phyloP scores from a whole-genome alignment of 1,140 invertebrate species.

The Trachelipus rathkii region DNA sequence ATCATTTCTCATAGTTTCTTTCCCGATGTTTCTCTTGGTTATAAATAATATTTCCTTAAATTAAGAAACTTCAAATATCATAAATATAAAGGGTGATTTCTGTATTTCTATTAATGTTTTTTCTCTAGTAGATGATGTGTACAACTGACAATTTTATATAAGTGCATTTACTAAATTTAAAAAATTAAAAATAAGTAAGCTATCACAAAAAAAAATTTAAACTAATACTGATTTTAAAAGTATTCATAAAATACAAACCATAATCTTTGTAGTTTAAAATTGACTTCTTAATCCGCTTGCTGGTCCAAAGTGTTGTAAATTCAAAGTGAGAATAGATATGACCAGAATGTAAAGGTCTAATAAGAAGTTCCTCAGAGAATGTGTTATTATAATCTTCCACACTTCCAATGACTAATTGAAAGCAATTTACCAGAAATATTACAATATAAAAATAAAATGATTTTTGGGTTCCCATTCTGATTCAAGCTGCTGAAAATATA shows the following conservation, averaged over 20 bases:
- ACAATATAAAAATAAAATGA: too few relatives aligned
- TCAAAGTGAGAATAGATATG: slow-evolving; percentile 80
- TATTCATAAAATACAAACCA: slow-evolving; percentile 30
- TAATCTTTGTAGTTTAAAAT: slow-evolving; percentile 58
- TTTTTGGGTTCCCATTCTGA: too few relatives aligned
- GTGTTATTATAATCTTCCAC: slow-evolving; percentile 53
- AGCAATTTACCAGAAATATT: too few relatives aligned
- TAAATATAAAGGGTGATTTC: too few relatives aligned
- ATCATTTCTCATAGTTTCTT: too few relatives aligned
- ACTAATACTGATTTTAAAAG: neutral
- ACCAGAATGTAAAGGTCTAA: slow-evolving; percentile 70
- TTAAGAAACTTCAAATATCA: too few relatives aligned
- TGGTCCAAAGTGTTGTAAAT: slow-evolving; percentile 62
- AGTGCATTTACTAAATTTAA: neutral
- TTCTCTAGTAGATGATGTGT: too few relatives aligned
- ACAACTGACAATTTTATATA: neutral
- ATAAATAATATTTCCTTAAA: too few relatives aligned
- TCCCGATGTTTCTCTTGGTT: too few relatives aligned
- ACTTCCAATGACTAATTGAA: too few relatives aligned
- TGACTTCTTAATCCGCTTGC: slow-evolving; percentile 59
- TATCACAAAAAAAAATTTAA: neutral
- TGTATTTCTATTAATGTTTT: too few relatives aligned
- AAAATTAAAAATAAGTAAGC: neutral
- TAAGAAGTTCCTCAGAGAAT: slow-evolving; percentile 73
- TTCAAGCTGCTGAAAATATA: too few relatives aligned